Evolutionary conservation across 1,140 invertebrate species (phyloP), one percentile per base, ranked within the genome.

Genomic region (Formica exsecta): DNA sequence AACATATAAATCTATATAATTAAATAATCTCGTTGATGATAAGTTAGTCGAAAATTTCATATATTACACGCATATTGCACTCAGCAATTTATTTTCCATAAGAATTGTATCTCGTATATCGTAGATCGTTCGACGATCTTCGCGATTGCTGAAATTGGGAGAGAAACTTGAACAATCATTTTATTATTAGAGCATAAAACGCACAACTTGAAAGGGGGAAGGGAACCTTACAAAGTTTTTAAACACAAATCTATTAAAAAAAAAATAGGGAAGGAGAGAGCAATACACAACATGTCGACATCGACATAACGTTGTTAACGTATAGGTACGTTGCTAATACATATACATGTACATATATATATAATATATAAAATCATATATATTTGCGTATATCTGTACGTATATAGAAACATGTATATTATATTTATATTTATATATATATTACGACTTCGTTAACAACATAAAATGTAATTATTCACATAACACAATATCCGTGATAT

Each of bases 391-490:
- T 51, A 61, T 75, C 75, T 86, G 62, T 87, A 75, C 22, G 62
- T 88, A 81, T 86, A 66, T 73, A 79, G 59, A 76, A 88, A 83
- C 81, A 76, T 73, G 57, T 74, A 79, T 61, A 80, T 59, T 77
- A 59, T 79, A 74, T 90, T 64, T 86, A 87, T 70, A 76, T 89
- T 86, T 87, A 91, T 88, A 89, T 88, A 93, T 93, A 93, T 93
- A 92, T 94, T 93, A 93, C 92, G 92, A 93, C 88, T 92, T 92
- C 89, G 86, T 93, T 92, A 95, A 94, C 93, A 94, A 93, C 87
- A 91, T 94, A 94, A 93, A 95, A 93, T 93, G 91, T 93, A 93
- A 92, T 93, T 93, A 92, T 93, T 92, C 91, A 92, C 91, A 93
- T 91, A 93, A 92, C 88, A 91, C 87, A 92, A 92, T 87, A 91